Evolutionary conservation across 1,140 invertebrate genomes (phyloP).

Genomic region (Yoshiicerus persimilis): DNA sequence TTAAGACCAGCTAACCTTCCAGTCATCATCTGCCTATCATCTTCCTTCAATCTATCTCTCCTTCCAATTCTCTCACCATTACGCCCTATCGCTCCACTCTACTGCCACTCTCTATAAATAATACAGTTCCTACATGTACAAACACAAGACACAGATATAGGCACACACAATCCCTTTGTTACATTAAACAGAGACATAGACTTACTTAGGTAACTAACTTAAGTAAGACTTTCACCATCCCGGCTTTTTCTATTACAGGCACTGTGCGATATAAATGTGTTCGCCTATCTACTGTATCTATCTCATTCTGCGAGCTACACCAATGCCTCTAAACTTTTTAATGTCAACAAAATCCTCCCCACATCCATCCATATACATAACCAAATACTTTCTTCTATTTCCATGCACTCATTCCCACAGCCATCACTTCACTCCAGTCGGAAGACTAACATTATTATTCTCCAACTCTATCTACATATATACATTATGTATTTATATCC

Average conservation of each 20-base stretch:
- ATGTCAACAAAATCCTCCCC: slow-evolving; percentile 21
- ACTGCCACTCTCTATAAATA: background rate
- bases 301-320: background rate
- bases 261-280: background rate
- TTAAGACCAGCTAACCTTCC: background rate
- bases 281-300: background rate
- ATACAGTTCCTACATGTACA: background rate
- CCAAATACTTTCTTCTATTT: background rate
- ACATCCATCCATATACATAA: background rate
- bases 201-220: too few relatives aligned
- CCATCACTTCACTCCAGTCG: background rate
- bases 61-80: background rate
- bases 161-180: background rate
- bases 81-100: background rate
- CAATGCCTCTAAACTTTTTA: background rate
- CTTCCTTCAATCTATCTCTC: slow-evolving; percentile 1
- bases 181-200: background rate
- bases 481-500: background rate
- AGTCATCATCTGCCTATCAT: slow-evolving; percentile 9
- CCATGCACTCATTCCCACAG: background rate
- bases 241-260: background rate
- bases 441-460: background rate
- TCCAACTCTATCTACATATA: background rate
- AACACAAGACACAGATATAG: background rate
- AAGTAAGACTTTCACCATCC: background rate